A percentile compares a stretch with the other conserved stretches of the same genome.
These are phyloP conservation scores for Muscina levida DNA, from an alignment of 2,888 invertebrate species.

Conservation along the genomic window DNA sequence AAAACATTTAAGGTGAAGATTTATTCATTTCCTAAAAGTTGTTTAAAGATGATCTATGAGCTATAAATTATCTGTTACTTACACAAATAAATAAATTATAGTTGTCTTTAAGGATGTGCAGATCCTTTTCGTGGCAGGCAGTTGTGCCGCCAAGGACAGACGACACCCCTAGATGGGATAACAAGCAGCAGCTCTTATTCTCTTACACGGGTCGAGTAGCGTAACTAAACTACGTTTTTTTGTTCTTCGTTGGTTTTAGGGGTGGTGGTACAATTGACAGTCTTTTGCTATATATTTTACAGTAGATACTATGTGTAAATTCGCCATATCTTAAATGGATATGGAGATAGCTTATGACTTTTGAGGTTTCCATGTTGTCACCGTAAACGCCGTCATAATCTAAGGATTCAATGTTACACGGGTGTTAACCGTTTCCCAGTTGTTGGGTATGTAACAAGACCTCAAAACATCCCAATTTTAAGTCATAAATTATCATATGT, in stretches of 20 bases:
- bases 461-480: slow-evolving; percentile 39
- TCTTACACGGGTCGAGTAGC: slow-evolving; percentile 47
- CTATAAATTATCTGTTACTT: slow-evolving; percentile 79
- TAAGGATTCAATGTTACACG: slow-evolving; percentile 59
- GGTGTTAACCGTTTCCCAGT: slow-evolving; percentile 54
- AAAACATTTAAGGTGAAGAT: slow-evolving; percentile 45
- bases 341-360: neutral
- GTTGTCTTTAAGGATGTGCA: slow-evolving; percentile 58
- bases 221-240: slow-evolving; percentile 16
- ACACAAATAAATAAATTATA: slow-evolving; percentile 77
- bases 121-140: slow-evolving; percentile 39
- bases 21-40: slow-evolving; percentile 63
- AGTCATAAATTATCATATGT: slow-evolving; percentile 55
- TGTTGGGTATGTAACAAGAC: slow-evolving; percentile 8
- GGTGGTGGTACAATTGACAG: slow-evolving; percentile 49
- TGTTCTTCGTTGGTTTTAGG: slow-evolving; percentile 42
- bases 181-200: no score
- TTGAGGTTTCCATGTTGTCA: neutral
- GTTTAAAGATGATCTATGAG: slow-evolving; percentile 76
- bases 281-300: slow-evolving; percentile 17
- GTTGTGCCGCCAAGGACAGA: slow-evolving; percentile 22
- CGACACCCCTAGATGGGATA: slow-evolving; percentile 46
- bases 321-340: slow-evolving; percentile 12
- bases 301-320: slow-evolving; percentile 29
- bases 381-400: neutral